Base-by-base conservation (phyloP, 2,888 invertebrate genomes). In the Acanthacorydalis orientalis region DNA sequence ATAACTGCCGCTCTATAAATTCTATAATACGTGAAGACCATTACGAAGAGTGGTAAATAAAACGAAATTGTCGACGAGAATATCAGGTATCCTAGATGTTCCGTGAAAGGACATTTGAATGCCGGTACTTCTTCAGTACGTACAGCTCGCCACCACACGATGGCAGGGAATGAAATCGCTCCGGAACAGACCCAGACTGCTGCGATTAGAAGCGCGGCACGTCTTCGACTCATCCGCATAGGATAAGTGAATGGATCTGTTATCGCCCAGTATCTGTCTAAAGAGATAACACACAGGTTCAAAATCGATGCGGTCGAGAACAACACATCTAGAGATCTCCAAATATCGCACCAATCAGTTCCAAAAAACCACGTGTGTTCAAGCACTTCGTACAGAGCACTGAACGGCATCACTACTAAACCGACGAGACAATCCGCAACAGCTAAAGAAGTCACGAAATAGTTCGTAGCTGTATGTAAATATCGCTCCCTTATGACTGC, bases 171-270 rank as follows among this genome's bases (percentile, higher is more conserved):
- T 4, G 96, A 96, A 62, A 98, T 95, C 16, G 90, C 83, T 49
- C 92, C 86, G 11, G 96, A 93, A 64, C 95, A 92, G 35, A 96
- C 77, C 97, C 97, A 98, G 7, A 97, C 95, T 7, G 85, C 82
- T 1, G 87, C 87, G 51, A 98, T 96, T 8, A 96, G 74, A 31
- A 86, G 74, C 4, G 82, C 83, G 0, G 95, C 92, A 49, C 89
- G 76, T 50, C 80, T 78, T 39, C 86, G 80, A 31, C 90, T 92
- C 90, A 98, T 96, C 52, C 84, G 75, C 70, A 86, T 88, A 1
- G 96, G 93, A 68, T 98, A 98, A 43, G 90, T 89, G 55, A 98
- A 93, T 0, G 98, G 97, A 68, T 97, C 95, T 11, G 93, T 95
- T 52, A 97, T 97, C 42, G 97, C 97, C 95, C 96, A 95, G 67